These are phyloP conservation scores for Sipha maydis DNA, from an alignment of 2,888 invertebrate species.

Conservation along the genomic window DNA sequence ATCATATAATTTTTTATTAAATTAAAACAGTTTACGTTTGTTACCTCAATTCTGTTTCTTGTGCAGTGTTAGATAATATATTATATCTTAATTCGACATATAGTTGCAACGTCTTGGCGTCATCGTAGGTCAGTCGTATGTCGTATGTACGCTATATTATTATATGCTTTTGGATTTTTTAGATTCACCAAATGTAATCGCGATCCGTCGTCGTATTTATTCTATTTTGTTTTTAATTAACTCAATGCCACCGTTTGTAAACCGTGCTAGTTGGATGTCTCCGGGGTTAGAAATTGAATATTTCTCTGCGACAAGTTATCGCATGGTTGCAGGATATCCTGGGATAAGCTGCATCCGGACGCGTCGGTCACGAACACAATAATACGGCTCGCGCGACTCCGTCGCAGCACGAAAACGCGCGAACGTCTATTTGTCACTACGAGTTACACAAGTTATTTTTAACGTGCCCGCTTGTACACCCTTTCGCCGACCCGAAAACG, in stretches of 20 bases:
- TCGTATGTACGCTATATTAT: not conserved
- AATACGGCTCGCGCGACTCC: not conserved
- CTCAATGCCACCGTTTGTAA: not conserved
- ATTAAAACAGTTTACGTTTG: no score
- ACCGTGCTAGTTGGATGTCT: not conserved
- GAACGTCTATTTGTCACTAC: conserved; percentile 30
- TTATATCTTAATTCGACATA: no score
- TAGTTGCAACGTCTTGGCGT: no score
- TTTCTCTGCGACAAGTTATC: not conserved
- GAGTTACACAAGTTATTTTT: conserved; percentile 40
- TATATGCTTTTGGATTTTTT: not conserved
- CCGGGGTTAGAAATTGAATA: not conserved
- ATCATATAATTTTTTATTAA: no score
- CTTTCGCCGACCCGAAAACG: conserved; percentile 5
- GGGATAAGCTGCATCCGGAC: conserved; percentile 22
- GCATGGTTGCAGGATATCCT: not conserved
- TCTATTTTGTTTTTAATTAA: conserved; percentile 33
- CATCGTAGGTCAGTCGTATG: no score
- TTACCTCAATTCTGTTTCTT: no score
- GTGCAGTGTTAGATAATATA: no score
- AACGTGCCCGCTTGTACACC: not conserved
- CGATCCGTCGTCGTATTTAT: not conserved
- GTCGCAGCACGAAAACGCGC: not conserved
- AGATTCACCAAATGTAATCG: not conserved
- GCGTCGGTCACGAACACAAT: conserved; percentile 11